phyloP scores from a whole-genome alignment of 2,113 vertebrate species.

The Thomomys bottae region DNA sequence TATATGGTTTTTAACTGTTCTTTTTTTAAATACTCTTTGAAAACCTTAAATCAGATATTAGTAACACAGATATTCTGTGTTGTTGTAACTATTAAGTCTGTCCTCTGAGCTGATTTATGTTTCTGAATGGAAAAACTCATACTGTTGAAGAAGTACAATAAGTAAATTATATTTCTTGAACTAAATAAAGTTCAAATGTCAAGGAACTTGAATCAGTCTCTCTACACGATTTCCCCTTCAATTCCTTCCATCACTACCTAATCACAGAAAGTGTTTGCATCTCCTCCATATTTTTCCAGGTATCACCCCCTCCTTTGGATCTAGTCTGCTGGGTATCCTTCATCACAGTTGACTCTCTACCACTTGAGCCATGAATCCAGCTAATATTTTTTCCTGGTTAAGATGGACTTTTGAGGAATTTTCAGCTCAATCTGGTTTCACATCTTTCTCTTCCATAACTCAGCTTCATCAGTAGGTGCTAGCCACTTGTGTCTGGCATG shows the following conservation, averaged over 20 bases:
- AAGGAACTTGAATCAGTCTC: background rate
- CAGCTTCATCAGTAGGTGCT: no score
- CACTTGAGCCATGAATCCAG: no score
- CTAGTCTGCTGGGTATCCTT: no score
- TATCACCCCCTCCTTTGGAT: no score
- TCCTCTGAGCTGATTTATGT: background rate
- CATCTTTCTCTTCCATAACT: no score
- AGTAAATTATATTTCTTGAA: no score
- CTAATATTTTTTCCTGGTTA: no score
- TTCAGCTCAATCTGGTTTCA: no score
- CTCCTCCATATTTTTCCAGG: background rate
- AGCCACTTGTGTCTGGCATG: no score
- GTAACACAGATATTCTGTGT: background rate
- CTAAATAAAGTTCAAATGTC: background rate
- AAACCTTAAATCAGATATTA: background rate
- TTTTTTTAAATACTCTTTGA: background rate
- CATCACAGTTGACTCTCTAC: no score
- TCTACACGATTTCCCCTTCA: background rate
- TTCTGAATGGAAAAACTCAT: constrained; percentile 18
- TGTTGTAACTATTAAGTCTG: background rate
- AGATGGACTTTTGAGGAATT: no score
- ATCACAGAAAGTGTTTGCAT: background rate
- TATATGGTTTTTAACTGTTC: no score
- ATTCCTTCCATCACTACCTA: background rate
- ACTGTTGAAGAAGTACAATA: background rate